Conservation (phyloP, 2,113 vertebrate species). For the Struthidea cinerea region DNA sequence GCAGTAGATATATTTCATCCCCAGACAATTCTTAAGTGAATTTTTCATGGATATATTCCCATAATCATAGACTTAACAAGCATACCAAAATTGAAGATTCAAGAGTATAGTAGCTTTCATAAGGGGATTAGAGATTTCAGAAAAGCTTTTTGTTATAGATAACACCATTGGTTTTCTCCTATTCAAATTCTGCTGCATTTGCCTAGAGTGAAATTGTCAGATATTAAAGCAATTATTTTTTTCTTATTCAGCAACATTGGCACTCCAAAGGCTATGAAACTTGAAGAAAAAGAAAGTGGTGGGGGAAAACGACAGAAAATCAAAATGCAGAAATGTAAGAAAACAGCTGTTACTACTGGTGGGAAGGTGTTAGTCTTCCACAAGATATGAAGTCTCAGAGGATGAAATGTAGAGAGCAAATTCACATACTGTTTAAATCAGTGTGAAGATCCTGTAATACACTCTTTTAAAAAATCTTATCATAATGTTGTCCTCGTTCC, state of each 20-base stretch:
- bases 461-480: neutral
- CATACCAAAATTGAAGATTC: neutral
- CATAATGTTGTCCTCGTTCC: neutral
- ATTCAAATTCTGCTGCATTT: neutral
- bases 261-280: neutral
- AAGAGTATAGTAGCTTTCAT: neutral
- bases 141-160: neutral
- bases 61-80: constrained; percentile 14
- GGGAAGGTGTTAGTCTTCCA: neutral
- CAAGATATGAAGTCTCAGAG: neutral
- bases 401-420: neutral
- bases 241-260: neutral
- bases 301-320: neutral
- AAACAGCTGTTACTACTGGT: neutral
- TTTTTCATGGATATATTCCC: constrained; percentile 24
- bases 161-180: neutral
- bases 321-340: neutral
- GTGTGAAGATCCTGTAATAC: neutral
- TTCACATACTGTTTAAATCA: neutral
- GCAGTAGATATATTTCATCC: neutral
- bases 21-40: neutral
- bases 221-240: neutral
- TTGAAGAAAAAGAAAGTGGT: neutral
- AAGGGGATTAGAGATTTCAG: neutral
- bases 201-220: neutral